phyloP scores from a whole-genome alignment of 2,113 vertebrate species.

The Guaruba guarouba region DNA sequence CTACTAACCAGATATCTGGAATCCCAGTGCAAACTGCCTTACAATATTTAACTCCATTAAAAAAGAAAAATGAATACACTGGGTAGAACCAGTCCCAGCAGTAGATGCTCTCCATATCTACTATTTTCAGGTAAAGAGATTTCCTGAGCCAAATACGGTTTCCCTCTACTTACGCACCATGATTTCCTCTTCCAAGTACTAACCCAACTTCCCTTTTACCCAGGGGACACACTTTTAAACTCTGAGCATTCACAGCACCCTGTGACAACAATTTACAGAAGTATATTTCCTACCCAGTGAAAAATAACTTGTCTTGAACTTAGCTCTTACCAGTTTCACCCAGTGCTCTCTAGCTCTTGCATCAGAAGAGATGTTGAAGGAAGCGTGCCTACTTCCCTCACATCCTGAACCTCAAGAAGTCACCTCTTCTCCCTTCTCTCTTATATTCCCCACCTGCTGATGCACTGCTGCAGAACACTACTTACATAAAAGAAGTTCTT shows the following conservation, averaged over 20 bases:
- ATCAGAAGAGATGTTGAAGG: not conserved
- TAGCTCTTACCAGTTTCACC: not conserved
- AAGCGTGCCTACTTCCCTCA: not conserved
- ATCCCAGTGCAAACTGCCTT: not conserved
- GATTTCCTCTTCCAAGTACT: not conserved
- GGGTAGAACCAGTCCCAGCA: not conserved
- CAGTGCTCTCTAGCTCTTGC: not conserved
- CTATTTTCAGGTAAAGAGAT: not conserved
- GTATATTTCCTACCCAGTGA: not conserved
- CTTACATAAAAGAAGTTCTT: not conserved
- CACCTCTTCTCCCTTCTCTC: not conserved
- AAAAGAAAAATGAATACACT: not conserved
- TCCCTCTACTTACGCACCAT: not conserved
- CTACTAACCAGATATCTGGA: not conserved
- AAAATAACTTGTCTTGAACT: not conserved
- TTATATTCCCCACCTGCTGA: not conserved
- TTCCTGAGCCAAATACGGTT: not conserved
- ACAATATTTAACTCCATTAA: not conserved
- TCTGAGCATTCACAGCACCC: not conserved
- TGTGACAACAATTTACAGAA: not conserved
- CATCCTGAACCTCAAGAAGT: not conserved
- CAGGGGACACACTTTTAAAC: not conserved
- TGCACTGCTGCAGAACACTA: not conserved
- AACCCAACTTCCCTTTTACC: not conserved
- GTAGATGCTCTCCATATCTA: not conserved